Evolutionary conservation across 2,113 vertebrate genomes (phyloP).

Genomic region (Machaerirhynchus nigripectus): DNA sequence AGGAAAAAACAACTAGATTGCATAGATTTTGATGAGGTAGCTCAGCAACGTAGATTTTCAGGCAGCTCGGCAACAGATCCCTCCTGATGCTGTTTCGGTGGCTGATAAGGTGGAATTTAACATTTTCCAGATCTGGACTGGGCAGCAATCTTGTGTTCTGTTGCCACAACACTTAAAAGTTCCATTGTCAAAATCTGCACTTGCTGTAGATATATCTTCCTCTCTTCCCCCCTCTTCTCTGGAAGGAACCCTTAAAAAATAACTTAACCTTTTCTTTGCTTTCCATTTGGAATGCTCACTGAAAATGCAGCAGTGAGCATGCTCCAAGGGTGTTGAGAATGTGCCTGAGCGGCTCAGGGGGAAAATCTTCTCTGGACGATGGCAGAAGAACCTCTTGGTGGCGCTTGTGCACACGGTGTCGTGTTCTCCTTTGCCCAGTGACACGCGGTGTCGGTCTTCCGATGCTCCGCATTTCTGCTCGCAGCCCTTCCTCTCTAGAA

Average conservation of each 20-base stretch:
- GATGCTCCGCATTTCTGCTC: accelerated
- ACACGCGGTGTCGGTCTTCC: not conserved
- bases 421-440: not conserved
- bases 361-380: not conserved
- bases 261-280: not conserved
- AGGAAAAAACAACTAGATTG: not conserved
- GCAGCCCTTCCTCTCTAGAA: not conserved
- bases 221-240: not conserved
- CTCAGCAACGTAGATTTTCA: not conserved
- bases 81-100: not conserved
- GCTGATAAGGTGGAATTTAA: slow-evolving; percentile 50
- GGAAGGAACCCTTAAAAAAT: not conserved
- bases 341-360: not conserved
- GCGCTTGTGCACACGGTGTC: not conserved
- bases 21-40: not conserved
- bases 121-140: slow-evolving; percentile 1
- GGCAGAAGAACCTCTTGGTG: slow-evolving; percentile 11
- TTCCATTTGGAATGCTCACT: not conserved
- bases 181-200: not conserved
- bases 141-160: not conserved
- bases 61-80: not conserved
- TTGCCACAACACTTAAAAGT: not conserved
- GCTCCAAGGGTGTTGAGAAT: not conserved
- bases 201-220: not conserved
- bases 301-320: not conserved